phyloP scores from a whole-genome alignment of 2,888 invertebrate genomes.

The Omphaloscelis lunosa region DNA sequence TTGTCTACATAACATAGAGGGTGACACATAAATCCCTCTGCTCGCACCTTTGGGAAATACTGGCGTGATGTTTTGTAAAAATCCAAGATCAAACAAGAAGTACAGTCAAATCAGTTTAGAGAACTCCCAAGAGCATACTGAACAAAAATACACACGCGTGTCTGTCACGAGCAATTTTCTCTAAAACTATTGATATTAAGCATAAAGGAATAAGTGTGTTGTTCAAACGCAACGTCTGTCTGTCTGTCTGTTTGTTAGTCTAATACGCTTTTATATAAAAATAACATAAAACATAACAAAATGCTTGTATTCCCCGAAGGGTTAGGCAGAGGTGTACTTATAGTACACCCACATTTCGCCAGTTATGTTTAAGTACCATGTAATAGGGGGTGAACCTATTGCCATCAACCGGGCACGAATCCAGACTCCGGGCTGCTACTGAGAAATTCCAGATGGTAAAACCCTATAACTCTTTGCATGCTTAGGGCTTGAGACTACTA shows the following conservation, averaged over 20 bases:
- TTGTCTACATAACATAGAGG: too few relatives aligned
- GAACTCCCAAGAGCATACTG: not conserved
- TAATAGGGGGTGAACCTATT: too few relatives aligned
- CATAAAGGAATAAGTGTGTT: not conserved
- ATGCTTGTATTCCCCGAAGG: too few relatives aligned
- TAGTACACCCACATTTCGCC: too few relatives aligned
- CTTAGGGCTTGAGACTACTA: too few relatives aligned
- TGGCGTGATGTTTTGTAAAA: not conserved
- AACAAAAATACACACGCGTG: not conserved
- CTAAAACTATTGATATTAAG: not conserved
- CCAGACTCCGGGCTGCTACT: too few relatives aligned
- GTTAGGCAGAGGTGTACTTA: too few relatives aligned
- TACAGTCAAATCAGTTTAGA: not conserved
- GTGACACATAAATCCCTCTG: not conserved
- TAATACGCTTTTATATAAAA: not conserved
- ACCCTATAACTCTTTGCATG: too few relatives aligned
- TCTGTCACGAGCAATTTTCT: not conserved
- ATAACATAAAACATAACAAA: too few relatives aligned
- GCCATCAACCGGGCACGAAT: too few relatives aligned
- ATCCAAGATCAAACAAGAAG: not conserved
- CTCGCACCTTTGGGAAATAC: not conserved
- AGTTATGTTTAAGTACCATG: too few relatives aligned
- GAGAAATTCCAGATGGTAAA: too few relatives aligned
- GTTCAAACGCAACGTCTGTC: not conserved
- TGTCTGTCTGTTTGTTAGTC: not conserved